A percentile compares a stretch with the other conserved stretches of the same genome.
phyloP scores from a whole-genome alignment of 2,113 vertebrate genomes.

The Sminthopsis crassicaudata region DNA sequence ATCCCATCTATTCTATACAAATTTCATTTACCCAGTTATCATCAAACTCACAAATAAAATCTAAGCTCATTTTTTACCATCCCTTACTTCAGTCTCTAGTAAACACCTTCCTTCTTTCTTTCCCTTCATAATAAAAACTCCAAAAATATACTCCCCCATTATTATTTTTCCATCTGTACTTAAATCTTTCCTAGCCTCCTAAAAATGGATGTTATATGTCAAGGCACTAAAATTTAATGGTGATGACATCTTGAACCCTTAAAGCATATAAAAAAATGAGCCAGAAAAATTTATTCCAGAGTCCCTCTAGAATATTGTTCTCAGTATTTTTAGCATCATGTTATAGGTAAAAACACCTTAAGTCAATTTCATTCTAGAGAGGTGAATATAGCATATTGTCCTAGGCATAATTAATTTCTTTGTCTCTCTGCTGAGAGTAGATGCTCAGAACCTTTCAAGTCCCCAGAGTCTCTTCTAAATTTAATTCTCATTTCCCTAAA shows the following conservation, averaged over 20 bases:
- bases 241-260: conserved; percentile 24
- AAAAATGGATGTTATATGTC: conserved; percentile 32
- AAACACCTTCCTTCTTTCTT: neutral
- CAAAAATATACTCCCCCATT: conserved; percentile 30
- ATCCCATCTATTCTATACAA: conserved; percentile 10
- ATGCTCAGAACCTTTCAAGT: conserved; percentile 2
- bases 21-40: conserved; percentile 33
- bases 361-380: conserved; percentile 4
- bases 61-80: neutral
- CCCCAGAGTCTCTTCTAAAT: conserved; percentile 26
- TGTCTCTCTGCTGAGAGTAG: conserved; percentile 28
- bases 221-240: conserved; percentile 31
- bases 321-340: conserved; percentile 9
- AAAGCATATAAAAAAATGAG: neutral
- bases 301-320: neutral
- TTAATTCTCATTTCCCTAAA: neutral
- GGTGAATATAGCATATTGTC: conserved; percentile 20
- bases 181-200: conserved; percentile 22
- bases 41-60: conserved; percentile 25
- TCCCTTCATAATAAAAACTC: conserved; percentile 43
- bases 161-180: conserved; percentile 36
- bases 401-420: neutral
- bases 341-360: conserved; percentile 1
- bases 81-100: neutral
- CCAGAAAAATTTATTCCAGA: conserved; percentile 22